Conservation (phyloP, 1,140 invertebrate genomes). For the Nephila pilipes region DNA sequence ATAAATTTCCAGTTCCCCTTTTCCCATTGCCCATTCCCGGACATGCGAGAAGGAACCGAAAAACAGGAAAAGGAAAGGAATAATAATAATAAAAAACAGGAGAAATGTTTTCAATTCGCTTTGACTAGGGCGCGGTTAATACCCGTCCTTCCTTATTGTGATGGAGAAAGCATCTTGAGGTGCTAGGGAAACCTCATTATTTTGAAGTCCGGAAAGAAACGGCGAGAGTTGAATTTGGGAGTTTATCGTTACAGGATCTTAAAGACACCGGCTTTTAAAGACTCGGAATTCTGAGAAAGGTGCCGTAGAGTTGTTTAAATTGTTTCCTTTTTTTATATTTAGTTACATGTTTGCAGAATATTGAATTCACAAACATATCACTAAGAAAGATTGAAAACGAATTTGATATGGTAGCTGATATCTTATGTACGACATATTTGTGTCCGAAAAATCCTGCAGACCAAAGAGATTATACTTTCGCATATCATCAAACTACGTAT, state of each 20-base stretch:
- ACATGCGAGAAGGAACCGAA: conserved; percentile 49
- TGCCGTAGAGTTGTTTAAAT: background rate
- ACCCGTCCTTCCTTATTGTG: conserved; percentile 32
- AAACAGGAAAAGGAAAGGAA: conserved; percentile 1
- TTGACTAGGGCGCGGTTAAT: conserved; percentile 39
- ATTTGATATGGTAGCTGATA: no score
- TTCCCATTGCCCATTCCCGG: conserved; percentile 14
- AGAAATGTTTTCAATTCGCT: conserved; percentile 44
- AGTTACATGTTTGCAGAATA: background rate
- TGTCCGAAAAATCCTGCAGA: no score
- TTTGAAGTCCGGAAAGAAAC: conserved; percentile 29
- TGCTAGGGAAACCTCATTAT: conserved; percentile 24
- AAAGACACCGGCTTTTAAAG: background rate
- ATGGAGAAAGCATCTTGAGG: conserved; percentile 13
- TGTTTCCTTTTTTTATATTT: background rate
- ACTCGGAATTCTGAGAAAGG: background rate
- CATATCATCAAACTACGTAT: no score
- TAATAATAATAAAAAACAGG: background rate
- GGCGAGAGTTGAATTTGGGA: background rate
- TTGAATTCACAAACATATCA: no score
- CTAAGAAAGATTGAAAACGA: no score
- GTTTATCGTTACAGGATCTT: conserved; percentile 27
- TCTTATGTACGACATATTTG: no score
- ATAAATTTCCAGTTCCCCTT: conserved; percentile 68
- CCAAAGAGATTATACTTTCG: no score